Percentiles rank a stretch among this genome's conserved stretches.
Evolutionary conservation across 1,140 invertebrate genomes (phyloP).

Genomic region (Caenorhabditis briggsae): DNA sequence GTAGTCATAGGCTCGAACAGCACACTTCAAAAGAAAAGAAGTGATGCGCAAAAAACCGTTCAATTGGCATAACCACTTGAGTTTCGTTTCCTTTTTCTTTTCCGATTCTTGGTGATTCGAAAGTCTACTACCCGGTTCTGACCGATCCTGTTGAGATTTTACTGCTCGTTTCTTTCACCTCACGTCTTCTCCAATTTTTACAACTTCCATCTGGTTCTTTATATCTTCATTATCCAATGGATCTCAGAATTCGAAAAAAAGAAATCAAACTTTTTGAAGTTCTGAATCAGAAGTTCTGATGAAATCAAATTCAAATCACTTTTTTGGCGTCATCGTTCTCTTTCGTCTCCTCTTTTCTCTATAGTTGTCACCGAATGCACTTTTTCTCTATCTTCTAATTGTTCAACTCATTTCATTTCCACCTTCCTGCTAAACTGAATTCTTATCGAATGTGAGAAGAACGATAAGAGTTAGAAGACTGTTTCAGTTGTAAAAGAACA

Average conservation of each 20-base stretch:
- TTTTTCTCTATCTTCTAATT: background rate
- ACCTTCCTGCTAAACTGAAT: background rate
- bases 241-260: no score
- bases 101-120: background rate
- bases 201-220: background rate
- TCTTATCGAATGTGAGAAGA: background rate
- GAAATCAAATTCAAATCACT: conserved; percentile 1
- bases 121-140: conserved; percentile 3
- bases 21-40: conserved; percentile 13
- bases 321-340: background rate
- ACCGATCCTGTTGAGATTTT: conserved; percentile 17
- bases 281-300: background rate
- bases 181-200: conserved; percentile 39
- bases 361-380: background rate
- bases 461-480: background rate
- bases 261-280: background rate
- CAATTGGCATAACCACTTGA: conserved; percentile 44
- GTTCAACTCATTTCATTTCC: background rate
- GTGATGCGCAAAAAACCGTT: background rate
- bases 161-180: conserved; percentile 7
- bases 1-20: background rate
- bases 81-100: background rate
- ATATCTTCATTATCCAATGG: no score
- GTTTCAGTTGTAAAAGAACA: conserved; percentile 21
- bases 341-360: background rate